Conservation (phyloP, 2,797 vertebrate genomes). For the Mycteria americana region DNA sequence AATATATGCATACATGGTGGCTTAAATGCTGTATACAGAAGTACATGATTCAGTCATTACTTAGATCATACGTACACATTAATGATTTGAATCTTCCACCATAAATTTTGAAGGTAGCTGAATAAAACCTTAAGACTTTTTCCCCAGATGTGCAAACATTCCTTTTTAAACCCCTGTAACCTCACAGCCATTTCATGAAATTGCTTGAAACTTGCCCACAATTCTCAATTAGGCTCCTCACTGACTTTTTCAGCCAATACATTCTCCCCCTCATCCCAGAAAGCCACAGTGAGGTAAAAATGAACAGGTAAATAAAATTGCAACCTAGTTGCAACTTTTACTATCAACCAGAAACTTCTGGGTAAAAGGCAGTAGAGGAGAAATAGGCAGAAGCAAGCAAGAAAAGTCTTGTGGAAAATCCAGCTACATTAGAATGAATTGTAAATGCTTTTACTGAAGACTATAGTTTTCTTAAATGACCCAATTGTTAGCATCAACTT, state of each 20-base stretch:
- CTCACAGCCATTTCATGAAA: constrained; percentile 53
- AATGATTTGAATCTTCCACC: constrained; percentile 15
- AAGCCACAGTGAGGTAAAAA: constrained; percentile 48
- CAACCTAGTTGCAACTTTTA: constrained; percentile 39
- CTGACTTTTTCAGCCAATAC: constrained; percentile 18
- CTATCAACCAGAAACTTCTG: constrained; percentile 38
- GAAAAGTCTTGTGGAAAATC: constrained; percentile 38
- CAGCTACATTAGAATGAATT: constrained; percentile 45
- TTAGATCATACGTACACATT: constrained; percentile 29
- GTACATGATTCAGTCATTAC: constrained; percentile 41
- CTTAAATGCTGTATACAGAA: constrained; percentile 55
- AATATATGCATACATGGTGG: constrained; percentile 55
- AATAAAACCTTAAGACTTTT: constrained; percentile 45
- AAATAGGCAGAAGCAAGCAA: constrained; percentile 42
- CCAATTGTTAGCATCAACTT: constrained; percentile 57
- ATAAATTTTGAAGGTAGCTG: constrained; percentile 32
- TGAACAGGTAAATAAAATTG: constrained; percentile 5
- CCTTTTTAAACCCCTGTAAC: constrained; percentile 17
- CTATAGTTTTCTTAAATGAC: constrained; percentile 54
- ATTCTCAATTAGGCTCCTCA: background rate
- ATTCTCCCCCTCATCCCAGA: constrained; percentile 14
- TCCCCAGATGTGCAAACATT: background rate
- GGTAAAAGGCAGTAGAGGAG: constrained; percentile 44
- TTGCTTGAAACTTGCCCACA: constrained; percentile 54
- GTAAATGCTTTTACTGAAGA: constrained; percentile 54